Evolutionary conservation across 2,113 vertebrate species (phyloP).

Genomic region (Halcyon malimbica): DNA sequence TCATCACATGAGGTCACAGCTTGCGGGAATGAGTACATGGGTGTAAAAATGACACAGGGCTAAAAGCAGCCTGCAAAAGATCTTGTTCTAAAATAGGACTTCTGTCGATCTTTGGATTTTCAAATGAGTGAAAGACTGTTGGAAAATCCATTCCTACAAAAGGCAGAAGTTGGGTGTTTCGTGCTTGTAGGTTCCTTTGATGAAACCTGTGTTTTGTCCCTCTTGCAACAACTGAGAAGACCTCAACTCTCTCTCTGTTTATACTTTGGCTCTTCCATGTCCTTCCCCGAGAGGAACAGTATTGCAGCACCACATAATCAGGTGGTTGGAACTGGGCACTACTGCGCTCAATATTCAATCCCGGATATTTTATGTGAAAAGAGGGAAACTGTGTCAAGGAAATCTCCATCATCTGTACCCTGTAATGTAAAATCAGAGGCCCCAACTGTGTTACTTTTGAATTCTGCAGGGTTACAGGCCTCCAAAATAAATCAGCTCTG

Average conservation of each 20-base stretch:
- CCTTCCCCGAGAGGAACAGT: background rate
- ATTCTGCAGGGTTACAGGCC: slow-evolving; percentile 14
- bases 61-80: background rate
- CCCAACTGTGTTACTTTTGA: background rate
- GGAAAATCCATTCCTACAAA: background rate
- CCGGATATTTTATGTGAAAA: background rate
- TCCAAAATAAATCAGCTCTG: slow-evolving; percentile 30
- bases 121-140: background rate
- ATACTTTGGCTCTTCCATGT: background rate
- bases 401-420: background rate
- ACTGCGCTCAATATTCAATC: background rate
- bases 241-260: background rate
- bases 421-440: slow-evolving; percentile 3
- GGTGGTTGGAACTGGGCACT: background rate
- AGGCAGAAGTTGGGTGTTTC: background rate
- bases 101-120: background rate
- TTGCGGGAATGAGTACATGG: background rate
- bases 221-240: background rate
- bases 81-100: background rate
- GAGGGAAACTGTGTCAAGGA: background rate
- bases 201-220: background rate
- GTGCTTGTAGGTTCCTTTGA: background rate
- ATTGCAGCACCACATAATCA: background rate
- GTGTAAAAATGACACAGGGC: background rate
- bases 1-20: background rate